A percentile compares a stretch with the other conserved stretches of the same genome.
These are phyloP conservation scores for Solenopsis fugax DNA, from an alignment of 1,140 invertebrate species.

Conservation along the genomic window DNA sequence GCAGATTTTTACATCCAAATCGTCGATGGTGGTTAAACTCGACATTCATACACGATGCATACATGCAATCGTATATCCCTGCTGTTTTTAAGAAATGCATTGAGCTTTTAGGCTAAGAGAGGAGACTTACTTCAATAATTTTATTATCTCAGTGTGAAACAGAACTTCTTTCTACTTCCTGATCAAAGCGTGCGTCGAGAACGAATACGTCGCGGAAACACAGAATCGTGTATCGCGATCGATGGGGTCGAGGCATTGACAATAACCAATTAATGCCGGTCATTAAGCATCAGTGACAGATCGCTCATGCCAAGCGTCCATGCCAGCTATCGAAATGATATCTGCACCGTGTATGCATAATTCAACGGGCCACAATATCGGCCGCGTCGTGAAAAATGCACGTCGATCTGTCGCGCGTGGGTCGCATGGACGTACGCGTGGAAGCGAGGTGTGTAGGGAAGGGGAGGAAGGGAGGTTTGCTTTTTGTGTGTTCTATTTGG, in stretches of 20 bases:
- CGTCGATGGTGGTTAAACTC: neutral
- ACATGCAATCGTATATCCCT: neutral
- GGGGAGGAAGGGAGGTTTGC: neutral
- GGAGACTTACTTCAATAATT: neutral
- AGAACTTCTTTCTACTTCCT: neutral
- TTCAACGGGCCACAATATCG: slow-evolving; percentile 66
- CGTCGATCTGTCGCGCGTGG: slow-evolving; percentile 62
- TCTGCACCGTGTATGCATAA: slow-evolving; percentile 70
- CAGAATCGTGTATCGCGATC: slow-evolving; percentile 37
- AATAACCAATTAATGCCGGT: slow-evolving; percentile 76
- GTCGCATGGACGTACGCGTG: slow-evolving; percentile 13
- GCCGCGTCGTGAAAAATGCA: slow-evolving; percentile 61
- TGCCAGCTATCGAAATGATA: slow-evolving; percentile 70
- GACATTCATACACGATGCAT: neutral
- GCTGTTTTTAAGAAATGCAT: neutral
- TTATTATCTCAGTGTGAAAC: neutral
- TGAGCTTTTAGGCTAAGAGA: neutral
- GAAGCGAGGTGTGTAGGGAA: neutral
- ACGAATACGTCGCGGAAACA: neutral
- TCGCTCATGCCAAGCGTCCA: slow-evolving; percentile 64
- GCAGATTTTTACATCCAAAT: slow-evolving; percentile 37
- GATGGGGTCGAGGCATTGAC: slow-evolving; percentile 58
- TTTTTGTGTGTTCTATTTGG: slow-evolving; percentile 50
- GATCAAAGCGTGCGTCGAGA: neutral
- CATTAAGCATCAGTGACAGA: slow-evolving; percentile 75